phyloP scores from a whole-genome alignment of 2,113 vertebrate species.

The Okapia johnstoni region DNA sequence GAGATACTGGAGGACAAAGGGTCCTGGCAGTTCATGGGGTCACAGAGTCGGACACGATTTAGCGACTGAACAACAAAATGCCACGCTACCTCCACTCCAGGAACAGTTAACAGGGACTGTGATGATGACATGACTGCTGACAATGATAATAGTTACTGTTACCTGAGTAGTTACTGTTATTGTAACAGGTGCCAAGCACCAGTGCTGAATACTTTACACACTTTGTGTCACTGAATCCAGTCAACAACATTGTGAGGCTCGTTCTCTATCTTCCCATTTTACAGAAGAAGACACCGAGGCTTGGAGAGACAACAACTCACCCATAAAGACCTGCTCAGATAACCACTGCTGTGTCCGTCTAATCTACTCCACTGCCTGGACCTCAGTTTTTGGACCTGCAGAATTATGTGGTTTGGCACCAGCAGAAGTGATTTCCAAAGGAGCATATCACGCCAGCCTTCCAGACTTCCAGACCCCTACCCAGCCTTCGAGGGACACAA shows the following conservation, averaged over 20 bases:
- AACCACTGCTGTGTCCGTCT: not conserved
- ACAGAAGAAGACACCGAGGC: not conserved
- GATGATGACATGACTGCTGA: not conserved
- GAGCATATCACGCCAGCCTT: rapidly evolving
- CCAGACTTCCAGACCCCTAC: not conserved
- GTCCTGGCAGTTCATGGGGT: not conserved
- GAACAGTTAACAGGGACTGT: not conserved
- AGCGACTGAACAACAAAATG: rapidly evolving
- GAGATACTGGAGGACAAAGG: not conserved
- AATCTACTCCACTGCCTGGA: not conserved
- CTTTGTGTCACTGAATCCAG: not conserved
- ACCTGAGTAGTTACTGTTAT: not conserved
- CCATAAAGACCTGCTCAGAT: not conserved
- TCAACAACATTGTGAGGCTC: not conserved
- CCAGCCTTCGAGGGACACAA: not conserved
- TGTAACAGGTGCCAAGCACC: not conserved
- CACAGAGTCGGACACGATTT: not conserved
- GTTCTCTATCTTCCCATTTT: not conserved
- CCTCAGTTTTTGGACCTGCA: not conserved
- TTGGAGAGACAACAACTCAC: not conserved
- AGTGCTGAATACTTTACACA: not conserved
- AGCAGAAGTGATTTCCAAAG: not conserved
- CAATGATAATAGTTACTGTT: not conserved
- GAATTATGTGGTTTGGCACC: not conserved
- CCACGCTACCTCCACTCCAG: not conserved